Percentiles rank a stretch among this genome's conserved stretches.
Evolutionary conservation across 2,888 invertebrate genomes (phyloP).

Genomic region (Synanthedon tipuliformis): DNA sequence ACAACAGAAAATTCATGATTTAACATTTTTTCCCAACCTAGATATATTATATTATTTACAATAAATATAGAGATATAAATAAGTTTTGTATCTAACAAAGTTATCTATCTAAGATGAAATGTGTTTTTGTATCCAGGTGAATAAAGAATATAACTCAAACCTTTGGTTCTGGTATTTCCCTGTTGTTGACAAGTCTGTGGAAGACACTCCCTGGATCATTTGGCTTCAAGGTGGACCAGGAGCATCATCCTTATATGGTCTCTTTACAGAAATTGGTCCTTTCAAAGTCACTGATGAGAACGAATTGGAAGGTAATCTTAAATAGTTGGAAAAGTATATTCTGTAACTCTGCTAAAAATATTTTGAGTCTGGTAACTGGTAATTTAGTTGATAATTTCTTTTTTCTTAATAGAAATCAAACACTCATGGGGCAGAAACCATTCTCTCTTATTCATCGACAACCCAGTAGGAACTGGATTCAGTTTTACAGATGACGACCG

Average conservation of each 20-base stretch:
- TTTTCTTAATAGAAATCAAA: conserved; percentile 47
- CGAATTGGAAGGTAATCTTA: conserved; percentile 36
- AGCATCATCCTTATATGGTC: conserved; percentile 67
- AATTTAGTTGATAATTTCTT: not conserved
- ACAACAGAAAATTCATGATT: no score
- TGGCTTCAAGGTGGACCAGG: conserved; percentile 74
- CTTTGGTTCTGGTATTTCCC: conserved; percentile 91
- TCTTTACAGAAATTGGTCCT: conserved; percentile 75
- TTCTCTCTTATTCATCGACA: conserved; percentile 75
- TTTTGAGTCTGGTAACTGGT: not conserved
- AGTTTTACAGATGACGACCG: conserved; percentile 73
- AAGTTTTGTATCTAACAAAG: not conserved
- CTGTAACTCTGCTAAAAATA: not conserved
- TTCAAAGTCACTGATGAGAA: conserved; percentile 57
- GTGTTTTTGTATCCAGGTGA: conserved; percentile 62
- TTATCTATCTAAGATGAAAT: not conserved
- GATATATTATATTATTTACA: no score
- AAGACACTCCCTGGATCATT: conserved; percentile 66
- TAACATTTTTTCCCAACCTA: no score
- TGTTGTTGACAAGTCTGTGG: conserved; percentile 61
- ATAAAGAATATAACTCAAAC: conserved; percentile 81
- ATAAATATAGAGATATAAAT: no score
- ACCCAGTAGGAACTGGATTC: conserved; percentile 76
- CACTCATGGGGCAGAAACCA: conserved; percentile 74
- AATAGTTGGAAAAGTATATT: not conserved